A percentile compares a stretch with the other conserved stretches of the same genome.
Evolutionary conservation across 2,888 invertebrate genomes (phyloP).

Genomic region (Drosophila heteroneura): DNA sequence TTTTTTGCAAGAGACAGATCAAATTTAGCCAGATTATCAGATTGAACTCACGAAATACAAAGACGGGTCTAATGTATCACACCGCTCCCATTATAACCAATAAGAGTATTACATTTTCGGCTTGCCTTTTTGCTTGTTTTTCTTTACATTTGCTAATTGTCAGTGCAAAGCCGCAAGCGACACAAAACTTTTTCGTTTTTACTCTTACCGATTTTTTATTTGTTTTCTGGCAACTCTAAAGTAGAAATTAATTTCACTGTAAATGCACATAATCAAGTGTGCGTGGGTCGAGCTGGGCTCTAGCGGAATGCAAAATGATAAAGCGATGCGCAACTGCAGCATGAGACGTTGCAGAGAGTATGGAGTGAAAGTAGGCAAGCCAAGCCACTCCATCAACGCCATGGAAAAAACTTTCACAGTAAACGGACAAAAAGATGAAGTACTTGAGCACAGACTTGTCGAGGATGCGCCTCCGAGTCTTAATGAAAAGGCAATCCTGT

Average conservation of each 20-base stretch:
- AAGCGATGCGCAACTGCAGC: conserved; percentile 15
- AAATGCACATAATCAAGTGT: conserved; percentile 78
- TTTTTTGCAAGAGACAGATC: not conserved
- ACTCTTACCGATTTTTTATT: conserved; percentile 14
- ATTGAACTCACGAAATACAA: not conserved
- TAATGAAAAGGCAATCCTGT: conserved; percentile 66
- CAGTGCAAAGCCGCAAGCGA: conserved; percentile 66
- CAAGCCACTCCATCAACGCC: conserved; percentile 57
- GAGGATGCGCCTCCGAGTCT: conserved; percentile 28
- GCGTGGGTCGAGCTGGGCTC: conserved; percentile 29
- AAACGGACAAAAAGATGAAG: conserved; percentile 59
- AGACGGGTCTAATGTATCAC: not conserved
- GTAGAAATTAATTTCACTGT: conserved; percentile 78
- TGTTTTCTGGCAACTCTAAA: conserved; percentile 55
- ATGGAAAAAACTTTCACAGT: conserved; percentile 54
- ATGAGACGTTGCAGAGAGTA: not conserved
- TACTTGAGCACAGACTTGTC: conserved; percentile 56
- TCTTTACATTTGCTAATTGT: conserved; percentile 70
- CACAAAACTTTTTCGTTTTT: conserved; percentile 57
- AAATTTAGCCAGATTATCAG: not conserved
- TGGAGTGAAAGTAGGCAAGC: not conserved
- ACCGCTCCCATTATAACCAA: not conserved
- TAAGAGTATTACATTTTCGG: conserved; percentile 1
- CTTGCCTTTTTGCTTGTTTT: conserved; percentile 21
- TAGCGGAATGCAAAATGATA: conserved; percentile 29